phyloP scores from a whole-genome alignment of 1,140 invertebrate genomes.

The Heliconius himera region DNA sequence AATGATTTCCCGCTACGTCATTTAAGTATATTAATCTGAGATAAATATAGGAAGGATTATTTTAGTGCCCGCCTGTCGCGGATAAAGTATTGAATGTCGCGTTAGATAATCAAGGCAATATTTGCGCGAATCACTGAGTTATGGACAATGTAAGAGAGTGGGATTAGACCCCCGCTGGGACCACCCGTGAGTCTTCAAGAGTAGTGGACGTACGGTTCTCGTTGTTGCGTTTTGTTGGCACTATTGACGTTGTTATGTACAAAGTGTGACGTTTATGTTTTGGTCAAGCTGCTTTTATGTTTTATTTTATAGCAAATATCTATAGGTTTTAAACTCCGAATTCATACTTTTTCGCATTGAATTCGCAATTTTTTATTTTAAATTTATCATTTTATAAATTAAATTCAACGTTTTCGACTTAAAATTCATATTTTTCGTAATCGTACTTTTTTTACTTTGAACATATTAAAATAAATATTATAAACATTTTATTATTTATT shows the following conservation, averaged over 20 bases:
- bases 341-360: too few relatives aligned
- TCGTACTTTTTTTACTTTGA: too few relatives aligned
- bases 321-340: background rate
- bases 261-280: background rate
- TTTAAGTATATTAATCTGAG: constrained; percentile 42
- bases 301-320: background rate
- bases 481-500: too few relatives aligned
- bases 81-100: constrained; percentile 66
- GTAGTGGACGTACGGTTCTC: constrained; percentile 44
- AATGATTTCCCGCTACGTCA: constrained; percentile 53
- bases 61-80: constrained; percentile 64
- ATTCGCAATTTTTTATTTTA: too few relatives aligned
- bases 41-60: constrained; percentile 57
- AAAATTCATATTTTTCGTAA: too few relatives aligned
- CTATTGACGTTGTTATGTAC: constrained; percentile 46
- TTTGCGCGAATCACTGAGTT: constrained; percentile 76
- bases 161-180: constrained; percentile 62
- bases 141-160: constrained; percentile 65
- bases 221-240: constrained; percentile 45
- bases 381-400: too few relatives aligned
- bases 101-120: constrained; percentile 64
- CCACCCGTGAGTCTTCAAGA: constrained; percentile 63
- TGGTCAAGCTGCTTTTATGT: background rate
- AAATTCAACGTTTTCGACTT: too few relatives aligned
- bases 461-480: too few relatives aligned